Evolutionary conservation across 1,140 invertebrate genomes (phyloP).

Genomic region (Dryas iulia): DNA sequence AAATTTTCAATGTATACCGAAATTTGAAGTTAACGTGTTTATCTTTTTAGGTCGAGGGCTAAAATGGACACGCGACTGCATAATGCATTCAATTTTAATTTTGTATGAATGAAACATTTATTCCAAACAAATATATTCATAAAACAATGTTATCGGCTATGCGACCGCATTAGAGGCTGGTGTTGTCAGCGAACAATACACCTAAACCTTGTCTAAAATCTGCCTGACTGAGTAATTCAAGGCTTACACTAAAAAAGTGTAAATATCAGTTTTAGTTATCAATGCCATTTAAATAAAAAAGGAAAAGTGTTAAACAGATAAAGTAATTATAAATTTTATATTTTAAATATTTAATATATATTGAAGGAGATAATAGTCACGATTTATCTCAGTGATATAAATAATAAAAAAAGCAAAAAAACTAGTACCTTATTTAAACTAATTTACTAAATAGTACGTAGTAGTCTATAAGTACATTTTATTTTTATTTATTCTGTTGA

Average conservation of each 20-base stretch:
- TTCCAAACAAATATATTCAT: constrained; percentile 1
- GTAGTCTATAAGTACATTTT: too few relatives aligned
- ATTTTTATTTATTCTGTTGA: too few relatives aligned
- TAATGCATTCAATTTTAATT: background rate
- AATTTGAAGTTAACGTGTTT: background rate
- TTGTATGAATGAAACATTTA: constrained; percentile 9
- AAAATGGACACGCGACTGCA: constrained; percentile 3
- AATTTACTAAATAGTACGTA: too few relatives aligned
- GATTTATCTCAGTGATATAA: too few relatives aligned
- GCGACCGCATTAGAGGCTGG: constrained; percentile 1
- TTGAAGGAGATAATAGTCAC: too few relatives aligned
- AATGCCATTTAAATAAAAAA: background rate
- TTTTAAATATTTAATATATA: too few relatives aligned
- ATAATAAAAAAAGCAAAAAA: too few relatives aligned
- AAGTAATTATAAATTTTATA: too few relatives aligned
- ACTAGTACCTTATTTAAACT: too few relatives aligned
- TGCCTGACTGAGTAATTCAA: constrained; percentile 13
- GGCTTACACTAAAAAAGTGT: constrained; percentile 10
- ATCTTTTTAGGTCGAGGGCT: constrained; percentile 4
- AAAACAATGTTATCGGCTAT: constrained; percentile 18
- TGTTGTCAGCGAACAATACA: constrained; percentile 13
- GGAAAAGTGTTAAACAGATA: background rate
- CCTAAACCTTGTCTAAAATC: constrained; percentile 15
- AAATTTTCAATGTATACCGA: background rate
- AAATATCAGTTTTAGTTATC: background rate